phyloP scores from a whole-genome alignment of 2,113 vertebrate genomes.

The Malurus alboscapulatus region DNA sequence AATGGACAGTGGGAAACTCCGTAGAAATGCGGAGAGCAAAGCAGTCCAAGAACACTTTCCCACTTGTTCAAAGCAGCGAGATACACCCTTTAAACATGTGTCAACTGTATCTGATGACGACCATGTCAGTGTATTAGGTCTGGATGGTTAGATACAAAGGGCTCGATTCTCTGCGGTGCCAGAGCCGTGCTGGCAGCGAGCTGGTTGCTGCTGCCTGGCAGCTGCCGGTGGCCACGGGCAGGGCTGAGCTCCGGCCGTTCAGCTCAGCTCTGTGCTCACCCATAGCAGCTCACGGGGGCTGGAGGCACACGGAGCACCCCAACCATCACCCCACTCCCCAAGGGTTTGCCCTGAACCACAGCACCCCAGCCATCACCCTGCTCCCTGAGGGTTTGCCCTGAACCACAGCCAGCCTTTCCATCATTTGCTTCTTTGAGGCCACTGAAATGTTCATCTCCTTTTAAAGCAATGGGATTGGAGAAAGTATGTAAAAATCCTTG shows the following conservation, averaged over 20 bases:
- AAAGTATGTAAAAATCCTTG: not conserved
- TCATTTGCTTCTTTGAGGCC: not conserved
- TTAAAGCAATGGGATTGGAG: not conserved
- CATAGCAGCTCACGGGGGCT: rapidly evolving
- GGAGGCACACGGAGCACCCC: not conserved
- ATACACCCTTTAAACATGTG: conserved; percentile 34
- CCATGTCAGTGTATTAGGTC: conserved; percentile 54
- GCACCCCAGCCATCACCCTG: rapidly evolving
- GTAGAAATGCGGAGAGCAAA: not conserved
- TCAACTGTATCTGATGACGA: conserved; percentile 58
- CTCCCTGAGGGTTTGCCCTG: not conserved
- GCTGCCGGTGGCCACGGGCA: not conserved
- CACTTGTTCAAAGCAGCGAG: conserved; percentile 32
- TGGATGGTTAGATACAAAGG: conserved; percentile 55
- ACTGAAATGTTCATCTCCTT: no score
- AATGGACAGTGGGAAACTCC: conserved; percentile 49
- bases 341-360: not conserved
- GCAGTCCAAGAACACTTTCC: conserved; percentile 48
- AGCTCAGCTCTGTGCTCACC: rapidly evolving
- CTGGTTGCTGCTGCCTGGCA: not conserved
- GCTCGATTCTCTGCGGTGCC: conserved; percentile 36
- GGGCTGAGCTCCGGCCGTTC: not conserved
- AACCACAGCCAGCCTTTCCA: not conserved
- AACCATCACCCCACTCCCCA: rapidly evolving
- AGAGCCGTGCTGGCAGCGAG: not conserved